A percentile compares a stretch with the other conserved stretches of the same genome.
Conservation (phyloP, 2,888 invertebrate species). For the Aromia moschata region DNA sequence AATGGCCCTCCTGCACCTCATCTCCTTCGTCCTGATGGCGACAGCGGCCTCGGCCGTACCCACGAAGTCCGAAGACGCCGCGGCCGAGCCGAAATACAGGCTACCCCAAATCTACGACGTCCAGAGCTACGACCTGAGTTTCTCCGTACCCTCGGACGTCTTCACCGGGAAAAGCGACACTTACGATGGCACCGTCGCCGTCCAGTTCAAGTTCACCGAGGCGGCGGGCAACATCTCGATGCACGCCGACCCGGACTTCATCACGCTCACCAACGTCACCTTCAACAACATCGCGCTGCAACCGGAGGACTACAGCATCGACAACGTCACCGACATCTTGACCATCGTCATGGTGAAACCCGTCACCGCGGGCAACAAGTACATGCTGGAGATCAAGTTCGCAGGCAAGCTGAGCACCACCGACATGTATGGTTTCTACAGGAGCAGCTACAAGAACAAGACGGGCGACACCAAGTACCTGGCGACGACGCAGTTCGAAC, state of each 20-base stretch:
- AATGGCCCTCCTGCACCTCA: background rate
- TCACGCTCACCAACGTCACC: slow-evolving; percentile 3
- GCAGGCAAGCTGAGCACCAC: slow-evolving; percentile 31
- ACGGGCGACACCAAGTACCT: slow-evolving; percentile 34
- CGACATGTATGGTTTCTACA: slow-evolving; percentile 41
- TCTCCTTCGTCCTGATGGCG: background rate
- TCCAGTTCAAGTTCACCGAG: slow-evolving; percentile 18
- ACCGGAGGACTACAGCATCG: slow-evolving; percentile 3
- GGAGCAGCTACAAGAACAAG: slow-evolving; percentile 36
- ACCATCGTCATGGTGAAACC: slow-evolving; percentile 10
- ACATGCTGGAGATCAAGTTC: background rate
- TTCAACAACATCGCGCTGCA: slow-evolving; percentile 7
- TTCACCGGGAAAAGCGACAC: slow-evolving; percentile 5
- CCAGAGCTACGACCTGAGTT: background rate
- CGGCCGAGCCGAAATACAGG: background rate
- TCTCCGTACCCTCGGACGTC: background rate
- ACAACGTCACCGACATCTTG: slow-evolving; percentile 30
- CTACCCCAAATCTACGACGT: background rate
- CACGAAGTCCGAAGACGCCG: background rate
- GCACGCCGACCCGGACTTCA: slow-evolving; percentile 19
- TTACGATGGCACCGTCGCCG: slow-evolving; percentile 17
- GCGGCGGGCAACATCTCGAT: slow-evolving; percentile 12
- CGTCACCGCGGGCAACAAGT: background rate
- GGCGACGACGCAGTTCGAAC: slow-evolving; percentile 43
- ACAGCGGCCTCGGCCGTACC: background rate